These are phyloP conservation scores for Drosophila paramelanica DNA, from an alignment of 2,888 invertebrate species.

Conservation along the genomic window DNA sequence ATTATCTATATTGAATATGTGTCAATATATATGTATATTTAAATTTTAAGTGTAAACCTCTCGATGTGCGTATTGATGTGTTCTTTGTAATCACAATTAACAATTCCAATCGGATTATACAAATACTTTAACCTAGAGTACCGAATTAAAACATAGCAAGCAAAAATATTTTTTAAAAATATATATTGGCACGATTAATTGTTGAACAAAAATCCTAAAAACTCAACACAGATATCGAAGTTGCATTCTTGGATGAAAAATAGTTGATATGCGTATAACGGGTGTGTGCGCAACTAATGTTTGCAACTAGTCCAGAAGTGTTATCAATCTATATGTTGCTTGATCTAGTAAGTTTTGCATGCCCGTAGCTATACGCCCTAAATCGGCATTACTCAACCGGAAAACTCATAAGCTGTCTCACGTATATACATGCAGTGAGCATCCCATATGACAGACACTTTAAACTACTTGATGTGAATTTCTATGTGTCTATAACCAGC, in stretches of 20 bases:
- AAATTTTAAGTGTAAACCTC: conserved; percentile 47
- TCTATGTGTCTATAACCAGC: conserved; percentile 54
- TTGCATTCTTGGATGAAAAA: conserved; percentile 31
- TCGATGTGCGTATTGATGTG: conserved; percentile 59
- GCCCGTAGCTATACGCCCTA: conserved; percentile 13
- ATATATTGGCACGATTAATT: conserved; percentile 58
- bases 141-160: conserved; percentile 22
- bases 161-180: conserved; percentile 61
- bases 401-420: neutral
- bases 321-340: conserved; percentile 9
- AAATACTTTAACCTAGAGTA: conserved; percentile 32
- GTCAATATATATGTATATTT: conserved; percentile 21
- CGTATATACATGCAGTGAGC: neutral
- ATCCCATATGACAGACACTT: neutral
- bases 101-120: conserved; percentile 44
- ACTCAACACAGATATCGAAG: conserved; percentile 7
- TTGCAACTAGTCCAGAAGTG: conserved; percentile 18
- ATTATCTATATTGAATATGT: conserved; percentile 28
- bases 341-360: conserved; percentile 16
- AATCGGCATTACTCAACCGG: conserved; percentile 1
- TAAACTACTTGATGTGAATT: conserved; percentile 21
- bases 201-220: conserved; percentile 42
- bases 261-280: neutral
- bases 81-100: conserved; percentile 44
- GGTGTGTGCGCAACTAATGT: neutral